phyloP scores from a whole-genome alignment of 2,113 vertebrate genomes.

The Pontoporia blainvillei region DNA sequence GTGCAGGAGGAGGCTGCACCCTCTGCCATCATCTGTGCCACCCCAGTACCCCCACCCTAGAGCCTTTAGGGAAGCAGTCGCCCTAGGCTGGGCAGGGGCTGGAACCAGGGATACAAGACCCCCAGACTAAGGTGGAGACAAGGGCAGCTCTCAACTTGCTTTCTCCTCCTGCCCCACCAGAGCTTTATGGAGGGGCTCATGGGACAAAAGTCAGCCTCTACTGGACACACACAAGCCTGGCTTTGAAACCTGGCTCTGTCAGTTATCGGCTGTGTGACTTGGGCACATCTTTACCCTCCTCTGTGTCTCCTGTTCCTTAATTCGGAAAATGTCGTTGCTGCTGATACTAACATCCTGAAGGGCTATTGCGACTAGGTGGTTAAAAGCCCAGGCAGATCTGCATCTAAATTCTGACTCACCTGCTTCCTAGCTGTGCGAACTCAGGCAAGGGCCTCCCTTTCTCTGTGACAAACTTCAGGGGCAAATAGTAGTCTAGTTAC shows the following conservation, averaged over 20 bases:
- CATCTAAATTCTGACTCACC: neutral
- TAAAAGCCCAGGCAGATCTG: neutral
- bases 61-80: neutral
- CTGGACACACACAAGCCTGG: neutral
- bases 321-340: neutral
- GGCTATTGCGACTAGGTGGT: neutral
- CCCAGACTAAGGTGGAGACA: neutral
- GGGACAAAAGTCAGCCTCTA: neutral
- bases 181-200: neutral
- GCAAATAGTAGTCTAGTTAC: neutral
- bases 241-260: neutral
- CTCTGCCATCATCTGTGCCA: constrained; percentile 48
- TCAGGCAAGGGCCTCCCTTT: neutral
- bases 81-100: neutral
- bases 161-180: neutral
- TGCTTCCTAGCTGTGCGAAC: neutral
- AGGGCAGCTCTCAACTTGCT: neutral
- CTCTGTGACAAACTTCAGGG: neutral
- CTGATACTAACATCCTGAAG: neutral
- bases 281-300: neutral
- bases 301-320: neutral
- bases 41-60: constrained; percentile 52
- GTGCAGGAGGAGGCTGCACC: constrained; percentile 34
- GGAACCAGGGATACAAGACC: neutral
- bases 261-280: neutral